Evolutionary conservation across 2,113 vertebrate species (phyloP), one percentile per base, ranked within the genome.

Genomic region (Zapornia atra): DNA sequence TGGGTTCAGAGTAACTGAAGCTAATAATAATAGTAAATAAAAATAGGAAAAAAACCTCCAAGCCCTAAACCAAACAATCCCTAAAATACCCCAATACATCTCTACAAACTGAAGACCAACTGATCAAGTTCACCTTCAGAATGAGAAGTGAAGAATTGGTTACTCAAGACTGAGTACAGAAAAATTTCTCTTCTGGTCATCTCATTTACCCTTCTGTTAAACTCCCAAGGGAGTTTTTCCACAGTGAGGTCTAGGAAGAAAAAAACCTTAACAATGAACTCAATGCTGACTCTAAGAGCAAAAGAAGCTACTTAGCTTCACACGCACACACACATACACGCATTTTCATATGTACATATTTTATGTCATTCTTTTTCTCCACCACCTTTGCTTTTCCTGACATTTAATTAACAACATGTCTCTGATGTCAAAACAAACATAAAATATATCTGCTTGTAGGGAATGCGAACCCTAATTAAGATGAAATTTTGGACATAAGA

Each of bases 381-480:
- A 90, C 60, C 97, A 97, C 78, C 92, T 96, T 96, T 96, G 70
- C 97, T 95, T 97, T 97, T 95, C 54, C 95, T 98, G 95, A 94
- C 97, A 92, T 97, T 98, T 97, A 97, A 96, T 96, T 97, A 97
- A 94, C 96, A 91, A 90, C 82, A 97, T 87, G 86, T 89, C 96
- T 98, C 96, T 96, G 94, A 98, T 97, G 97, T 97, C 93, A 98
- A 97, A 97, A 97, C 94, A 98, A 61, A 97, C 94, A 94, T 94
- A 96, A 98, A 97, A 81, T 95, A 96, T 93, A 94, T 92, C 91
- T 98, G 94, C 83, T 91, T 96, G 90, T 68, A 94, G 66, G 69
- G 94, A 97, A 96, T 92, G 91, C 92, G 95, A 97, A 96, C 81
- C 77, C 90, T 97, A 98, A 98, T 98, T 97, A 98, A 97, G 93